Base-by-base conservation (phyloP, 2,797 vertebrate species). In the Strix occidentalis region DNA sequence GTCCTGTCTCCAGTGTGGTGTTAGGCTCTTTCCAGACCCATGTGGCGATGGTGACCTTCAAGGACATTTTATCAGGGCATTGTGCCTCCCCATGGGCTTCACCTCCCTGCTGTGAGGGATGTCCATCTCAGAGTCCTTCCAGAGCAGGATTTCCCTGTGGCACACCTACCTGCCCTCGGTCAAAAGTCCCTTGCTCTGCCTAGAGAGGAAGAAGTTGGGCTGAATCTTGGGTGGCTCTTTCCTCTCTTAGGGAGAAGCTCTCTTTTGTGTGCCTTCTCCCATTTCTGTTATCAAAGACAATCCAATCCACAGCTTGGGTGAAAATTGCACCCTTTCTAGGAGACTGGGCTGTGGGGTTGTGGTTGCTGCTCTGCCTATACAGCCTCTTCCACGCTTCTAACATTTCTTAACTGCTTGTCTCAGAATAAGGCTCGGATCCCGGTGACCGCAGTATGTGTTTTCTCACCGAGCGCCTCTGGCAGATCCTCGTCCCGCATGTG, bases 401-500 rank as follows among this genome's bases (percentile, higher is more conserved):
- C 0, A 1, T 41, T 53, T 54, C 61, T 14, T 19, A 29, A 18
- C 37, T 10, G 20, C 33, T 16, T n/a, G 24, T 31, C 35, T 43
- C 5, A 2, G 71, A 45, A 7, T 3, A 31, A 29, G 76, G 53
- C 57, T 57, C 16, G 2, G 64, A 25, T 41, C 51, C 54, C 5
- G 4, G 13, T 6, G 1, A 25, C 39, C 35, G 9, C 2, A 1
- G 69, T 1, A 1, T 18, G 43, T 20, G 9, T 39, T 68, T 43
- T 21, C 56, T 46, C 1, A 0, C 1, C 0, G 48, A 80, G 69
- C 39, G 6, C 16, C 24, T 54, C 17, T 48, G 46, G 51, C 15
- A 39, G 56, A 31, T 57, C 56, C 20, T 25, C 23, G 3, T 29
- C 31, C 63, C 5, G 1, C 9, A 0, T 5, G 10, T 24, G 43